Percentiles rank a stretch among this genome's conserved stretches.
Conservation (phyloP, 2,888 invertebrate genomes). For the Orchestes rusci region DNA sequence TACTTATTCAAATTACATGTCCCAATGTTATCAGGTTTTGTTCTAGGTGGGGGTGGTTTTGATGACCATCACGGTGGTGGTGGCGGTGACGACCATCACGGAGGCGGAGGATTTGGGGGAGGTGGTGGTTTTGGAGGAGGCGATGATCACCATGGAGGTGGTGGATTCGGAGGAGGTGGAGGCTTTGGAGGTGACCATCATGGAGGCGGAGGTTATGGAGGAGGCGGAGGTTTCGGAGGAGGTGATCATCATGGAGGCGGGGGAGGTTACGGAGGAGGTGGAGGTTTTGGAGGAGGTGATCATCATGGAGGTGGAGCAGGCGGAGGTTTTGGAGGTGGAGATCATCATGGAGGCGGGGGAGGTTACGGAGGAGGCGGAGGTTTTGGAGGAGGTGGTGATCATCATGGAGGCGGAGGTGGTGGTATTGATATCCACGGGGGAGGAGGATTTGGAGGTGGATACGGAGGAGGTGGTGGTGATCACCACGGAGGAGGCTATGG, state of each 20-base stretch:
- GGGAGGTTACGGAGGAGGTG: constrained; percentile 14
- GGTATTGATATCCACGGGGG: constrained; percentile 15
- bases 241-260: constrained; percentile 9
- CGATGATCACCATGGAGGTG: constrained; percentile 6
- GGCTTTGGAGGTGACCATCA: constrained; percentile 8
- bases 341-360: constrained; percentile 14
- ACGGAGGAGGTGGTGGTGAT: constrained; percentile 13
- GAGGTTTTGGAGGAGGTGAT: constrained; percentile 16
- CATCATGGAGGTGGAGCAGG: constrained; percentile 15
- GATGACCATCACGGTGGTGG: constrained; percentile 16
- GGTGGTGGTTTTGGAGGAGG: constrained; percentile 2
- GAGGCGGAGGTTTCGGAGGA: constrained; percentile 12
- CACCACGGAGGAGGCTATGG: constrained; percentile 12
- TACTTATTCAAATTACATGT: too few relatives aligned
- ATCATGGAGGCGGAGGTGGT: constrained; percentile 13
- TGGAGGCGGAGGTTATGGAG: constrained; percentile 16
- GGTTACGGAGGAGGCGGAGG: constrained; percentile 17
- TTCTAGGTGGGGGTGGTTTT: constrained; percentile 15
- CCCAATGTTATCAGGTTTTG: too few relatives aligned
- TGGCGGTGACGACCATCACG: constrained; percentile 6
- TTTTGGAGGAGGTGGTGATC: constrained; percentile 14
- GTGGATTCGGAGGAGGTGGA: constrained; percentile 7
- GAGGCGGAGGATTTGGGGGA: constrained; percentile 16
- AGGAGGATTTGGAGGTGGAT: constrained; percentile 14
- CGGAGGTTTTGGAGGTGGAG: constrained; percentile 16